Base-by-base conservation (phyloP, 2,888 invertebrate genomes). In the Troides helena region DNA sequence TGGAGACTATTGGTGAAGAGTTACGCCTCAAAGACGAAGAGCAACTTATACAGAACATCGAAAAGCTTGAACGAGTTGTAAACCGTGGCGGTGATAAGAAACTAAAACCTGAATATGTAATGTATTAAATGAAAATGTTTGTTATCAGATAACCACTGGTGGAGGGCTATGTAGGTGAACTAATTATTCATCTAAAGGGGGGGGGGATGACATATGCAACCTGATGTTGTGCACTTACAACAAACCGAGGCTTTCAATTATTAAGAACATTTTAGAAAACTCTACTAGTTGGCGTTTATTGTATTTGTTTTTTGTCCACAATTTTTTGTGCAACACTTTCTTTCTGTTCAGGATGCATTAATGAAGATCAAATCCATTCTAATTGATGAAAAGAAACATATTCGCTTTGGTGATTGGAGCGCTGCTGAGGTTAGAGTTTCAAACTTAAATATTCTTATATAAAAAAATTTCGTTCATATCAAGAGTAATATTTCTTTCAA, bases 1-100 rank as follows among this genome's bases (percentile, higher is more conserved):
- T 99, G 82, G 98, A 98, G 80, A 99, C 99, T 68, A 99, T 99
- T 81, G 95, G 95, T 73, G 98, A 99, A 83, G 99, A 99, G 86
- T 90, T 99, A 68, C 94, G 99, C 63, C 93, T 99, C 61, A 99
- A 99, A 85, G 99, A 99, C 80, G 95, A 97, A 78, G 99, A 99
- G 78, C 96, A 96, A 74, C 91, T 99, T n/a, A 79, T 95, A 80
- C 95, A 95, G 78, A 94, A 95, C 80, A 85, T 99, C 70, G 98
- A 99, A 67, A 98, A 97, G 84, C 85, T 99, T 68, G 99, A 99
- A 83, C 94, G 96, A 78, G 93, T 95, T 21, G 97, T 96, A 50
- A 94, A 94, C 36, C 95, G 99, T 46, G 99, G 98, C 61, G 94
- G 94, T 61, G 99, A 99, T 83, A 99, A 99, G 89, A 98, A 98